These are phyloP conservation scores for Rafetus swinhoei DNA, from an alignment of 2,113 vertebrate genomes.

Conservation along the genomic window DNA sequence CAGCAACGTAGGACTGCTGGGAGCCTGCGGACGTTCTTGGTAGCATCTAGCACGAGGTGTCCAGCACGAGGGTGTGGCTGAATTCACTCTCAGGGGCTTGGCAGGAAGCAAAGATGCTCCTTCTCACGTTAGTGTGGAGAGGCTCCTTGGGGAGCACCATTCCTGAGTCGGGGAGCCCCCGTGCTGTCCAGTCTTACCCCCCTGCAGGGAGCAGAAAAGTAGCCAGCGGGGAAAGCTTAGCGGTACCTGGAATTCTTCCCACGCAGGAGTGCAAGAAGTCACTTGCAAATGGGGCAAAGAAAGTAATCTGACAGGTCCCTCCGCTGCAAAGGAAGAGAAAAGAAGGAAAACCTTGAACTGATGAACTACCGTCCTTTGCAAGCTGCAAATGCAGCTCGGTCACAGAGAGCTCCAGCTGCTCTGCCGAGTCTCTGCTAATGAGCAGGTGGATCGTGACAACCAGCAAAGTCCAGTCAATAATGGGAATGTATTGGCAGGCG, in stretches of 20 bases:
- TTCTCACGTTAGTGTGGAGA: neutral
- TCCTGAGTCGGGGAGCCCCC: neutral
- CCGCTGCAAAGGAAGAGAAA: neutral
- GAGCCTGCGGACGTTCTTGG: neutral
- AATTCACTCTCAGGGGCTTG: neutral
- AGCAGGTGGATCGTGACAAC: neutral
- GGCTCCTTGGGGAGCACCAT: neutral
- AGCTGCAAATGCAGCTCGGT: neutral
- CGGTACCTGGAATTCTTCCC: neutral
- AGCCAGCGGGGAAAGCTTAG: neutral
- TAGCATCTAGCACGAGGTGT: neutral
- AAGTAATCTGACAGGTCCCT: neutral
- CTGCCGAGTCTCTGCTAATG: neutral
- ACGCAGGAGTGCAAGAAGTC: neutral
- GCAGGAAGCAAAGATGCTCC: neutral
- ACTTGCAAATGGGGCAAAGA: neutral
- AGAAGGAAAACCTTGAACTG: neutral
- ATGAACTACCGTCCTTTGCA: neutral
- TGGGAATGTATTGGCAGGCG: neutral
- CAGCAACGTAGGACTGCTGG: neutral
- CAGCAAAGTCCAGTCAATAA: neutral
- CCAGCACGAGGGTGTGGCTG: neutral
- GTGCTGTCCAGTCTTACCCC: neutral
- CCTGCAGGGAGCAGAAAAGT: neutral
- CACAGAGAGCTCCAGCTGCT: neutral